These are phyloP conservation scores for Chloroceryle aenea DNA, from an alignment of 2,113 vertebrate genomes.

Conservation along the genomic window DNA sequence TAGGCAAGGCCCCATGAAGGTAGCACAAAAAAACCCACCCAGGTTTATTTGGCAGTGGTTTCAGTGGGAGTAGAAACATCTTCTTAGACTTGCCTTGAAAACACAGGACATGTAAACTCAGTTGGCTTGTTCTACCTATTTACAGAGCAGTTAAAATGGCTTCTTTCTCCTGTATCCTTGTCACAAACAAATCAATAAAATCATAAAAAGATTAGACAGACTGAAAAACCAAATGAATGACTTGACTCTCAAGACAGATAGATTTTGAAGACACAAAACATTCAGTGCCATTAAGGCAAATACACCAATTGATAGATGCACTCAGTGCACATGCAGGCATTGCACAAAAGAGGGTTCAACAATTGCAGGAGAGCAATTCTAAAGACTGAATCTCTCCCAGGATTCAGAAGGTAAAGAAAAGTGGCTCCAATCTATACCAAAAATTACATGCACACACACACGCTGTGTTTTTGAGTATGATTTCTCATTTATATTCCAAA, in stretches of 20 bases:
- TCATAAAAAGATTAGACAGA: conserved; percentile 55
- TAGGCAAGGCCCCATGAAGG: neutral
- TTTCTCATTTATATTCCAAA: conserved; percentile 41
- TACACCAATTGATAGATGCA: neutral
- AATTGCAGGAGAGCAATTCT: neutral
- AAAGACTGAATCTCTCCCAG: neutral
- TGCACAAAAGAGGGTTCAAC: neutral
- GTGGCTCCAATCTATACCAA: neutral
- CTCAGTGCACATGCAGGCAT: neutral
- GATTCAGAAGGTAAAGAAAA: conserved; percentile 15
- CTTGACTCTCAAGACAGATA: neutral
- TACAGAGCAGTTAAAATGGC: conserved; percentile 44
- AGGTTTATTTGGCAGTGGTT: neutral
- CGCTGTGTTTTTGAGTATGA: neutral
- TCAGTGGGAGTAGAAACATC: conserved; percentile 13
- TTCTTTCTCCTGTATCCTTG: neutral
- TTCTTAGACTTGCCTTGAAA: conserved; percentile 11
- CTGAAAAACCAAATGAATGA: conserved; percentile 49
- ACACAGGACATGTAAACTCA: neutral
- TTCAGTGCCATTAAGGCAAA: conserved; percentile 5
- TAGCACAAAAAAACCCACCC: neutral
- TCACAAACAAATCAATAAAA: conserved; percentile 61
- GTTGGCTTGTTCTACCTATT: conserved; percentile 36
- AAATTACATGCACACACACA: neutral
- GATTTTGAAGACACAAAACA: conserved; percentile 1